phyloP scores from a whole-genome alignment of 1,140 invertebrate genomes.

The Drosophila rufa region DNA sequence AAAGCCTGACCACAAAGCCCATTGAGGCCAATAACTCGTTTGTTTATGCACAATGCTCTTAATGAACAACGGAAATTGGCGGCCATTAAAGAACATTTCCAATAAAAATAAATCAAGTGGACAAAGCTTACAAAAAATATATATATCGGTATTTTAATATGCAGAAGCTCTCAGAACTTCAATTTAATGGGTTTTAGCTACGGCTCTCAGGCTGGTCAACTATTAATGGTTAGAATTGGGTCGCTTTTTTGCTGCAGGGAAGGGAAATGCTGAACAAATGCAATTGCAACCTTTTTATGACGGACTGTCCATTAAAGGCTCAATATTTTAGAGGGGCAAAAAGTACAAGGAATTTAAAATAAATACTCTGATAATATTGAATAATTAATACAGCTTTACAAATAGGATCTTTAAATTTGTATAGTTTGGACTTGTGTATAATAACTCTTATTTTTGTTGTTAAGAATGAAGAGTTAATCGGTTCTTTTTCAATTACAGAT shows the following conservation, averaged over 20 bases:
- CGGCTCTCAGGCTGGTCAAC: not conserved
- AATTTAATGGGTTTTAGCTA: conserved; percentile 23
- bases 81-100: conserved; percentile 38
- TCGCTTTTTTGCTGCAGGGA: not conserved
- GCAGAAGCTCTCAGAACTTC: conserved; percentile 13
- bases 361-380: too few relatives aligned
- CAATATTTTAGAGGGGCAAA: not conserved
- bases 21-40: conserved; percentile 44
- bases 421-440: too few relatives aligned
- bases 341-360: too few relatives aligned
- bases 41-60: conserved; percentile 65
- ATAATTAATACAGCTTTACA: too few relatives aligned
- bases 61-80: conserved; percentile 63
- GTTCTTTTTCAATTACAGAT: conserved; percentile 10
- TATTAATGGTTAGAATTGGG: conserved; percentile 3
- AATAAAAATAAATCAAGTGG: conserved; percentile 53
- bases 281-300: too few relatives aligned
- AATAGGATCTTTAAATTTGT: too few relatives aligned
- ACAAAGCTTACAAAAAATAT: conserved; percentile 8
- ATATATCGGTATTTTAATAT: conserved; percentile 11
- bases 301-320: not conserved
- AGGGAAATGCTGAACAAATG: not conserved
- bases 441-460: not conserved
- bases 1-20: conserved; percentile 60
- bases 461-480: not conserved